Base-by-base conservation (phyloP, 2,113 vertebrate genomes). In the Triplophysa dalaica region DNA sequence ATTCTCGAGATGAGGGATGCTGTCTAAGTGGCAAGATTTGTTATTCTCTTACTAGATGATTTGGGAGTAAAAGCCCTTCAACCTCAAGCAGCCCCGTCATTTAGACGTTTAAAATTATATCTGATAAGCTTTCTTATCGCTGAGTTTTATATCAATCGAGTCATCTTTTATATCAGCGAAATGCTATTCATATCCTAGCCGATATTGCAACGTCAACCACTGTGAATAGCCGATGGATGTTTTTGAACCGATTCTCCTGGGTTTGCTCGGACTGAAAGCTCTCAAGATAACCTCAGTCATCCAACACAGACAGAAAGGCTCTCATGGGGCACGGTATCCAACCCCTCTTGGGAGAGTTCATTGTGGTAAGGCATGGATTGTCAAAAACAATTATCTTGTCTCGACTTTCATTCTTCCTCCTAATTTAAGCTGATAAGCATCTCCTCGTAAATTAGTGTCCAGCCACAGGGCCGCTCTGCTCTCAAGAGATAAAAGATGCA, bases 391-490 rank as follows among this genome's bases (percentile, higher is more conserved):
- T 92, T 91, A 91, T 87, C 88, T 90, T 84, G 62, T 63, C 61
- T 70, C 26, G 86, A 89, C 80, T 88, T 88, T 82, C 87, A 83
- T 85, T 87, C 79, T 77, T 88, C 82, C 87, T 91, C 91, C 91
- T 93, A 92, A 93, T 93, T 90, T 90, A 86, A 90, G 89, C 90
- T 90, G 91, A 93, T 92, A 93, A 91, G 91, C 91, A 93, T 93
- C 90, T 90, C 89, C 87, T 87, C 90, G 90, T 89, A 87, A 89
- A 90, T 93, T 92, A 92, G 90, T 90, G 82, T 85, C 14, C 87
- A 85, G 85, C 87, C 88, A 84, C 89, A 87, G 87, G 80, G 89
- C 90, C 85, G 83, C 84, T 77, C 82, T 77, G 84, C 86, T 89
- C 85, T 87, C 87, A 69, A 68, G 83, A 88, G 90, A 92, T 92